A percentile compares a stretch with the other conserved stretches of the same genome.
Conservation (phyloP, 2,888 invertebrate genomes). For the Rosalia funebris region DNA sequence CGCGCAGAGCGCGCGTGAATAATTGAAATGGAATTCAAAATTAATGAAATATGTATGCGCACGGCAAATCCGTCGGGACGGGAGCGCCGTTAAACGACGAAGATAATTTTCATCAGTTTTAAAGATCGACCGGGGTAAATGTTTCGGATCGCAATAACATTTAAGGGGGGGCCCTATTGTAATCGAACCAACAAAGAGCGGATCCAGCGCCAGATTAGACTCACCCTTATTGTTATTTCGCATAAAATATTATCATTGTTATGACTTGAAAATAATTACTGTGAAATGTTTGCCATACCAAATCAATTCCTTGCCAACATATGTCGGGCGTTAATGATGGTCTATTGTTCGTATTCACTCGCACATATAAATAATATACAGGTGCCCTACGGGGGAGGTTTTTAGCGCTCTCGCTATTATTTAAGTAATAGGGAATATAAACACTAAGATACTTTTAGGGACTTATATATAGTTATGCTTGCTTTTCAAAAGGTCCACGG, state of each 20-base stretch:
- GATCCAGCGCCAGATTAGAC: slow-evolving; percentile 42
- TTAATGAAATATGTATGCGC: slow-evolving; percentile 27
- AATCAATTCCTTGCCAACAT: slow-evolving; percentile 39
- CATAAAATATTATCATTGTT: slow-evolving; percentile 44
- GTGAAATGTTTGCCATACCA: slow-evolving; percentile 36
- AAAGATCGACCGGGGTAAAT: slow-evolving; percentile 40
- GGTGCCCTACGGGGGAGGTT: not conserved
- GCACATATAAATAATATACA: not conserved
- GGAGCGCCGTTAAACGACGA: slow-evolving; percentile 39
- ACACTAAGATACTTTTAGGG: not conserved
- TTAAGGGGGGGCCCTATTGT: slow-evolving; percentile 35
- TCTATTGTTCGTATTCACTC: not conserved
- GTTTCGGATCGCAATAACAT: slow-evolving; percentile 36
- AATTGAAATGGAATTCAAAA: slow-evolving; percentile 28
- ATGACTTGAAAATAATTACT: slow-evolving; percentile 44
- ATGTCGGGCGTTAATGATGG: slow-evolving; percentile 21
- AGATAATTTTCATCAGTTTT: slow-evolving; percentile 42
- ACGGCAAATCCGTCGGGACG: slow-evolving; percentile 24
- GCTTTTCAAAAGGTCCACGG: not conserved
- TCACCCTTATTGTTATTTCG: slow-evolving; percentile 43
- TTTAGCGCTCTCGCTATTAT: not conserved
- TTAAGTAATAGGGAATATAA: not conserved
- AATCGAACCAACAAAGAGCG: slow-evolving; percentile 41
- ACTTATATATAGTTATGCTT: too few species aligned
- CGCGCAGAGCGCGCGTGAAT: slow-evolving; percentile 21